Evolutionary conservation across 2,888 invertebrate species (phyloP).

Genomic region (Copidosoma aretas): DNA sequence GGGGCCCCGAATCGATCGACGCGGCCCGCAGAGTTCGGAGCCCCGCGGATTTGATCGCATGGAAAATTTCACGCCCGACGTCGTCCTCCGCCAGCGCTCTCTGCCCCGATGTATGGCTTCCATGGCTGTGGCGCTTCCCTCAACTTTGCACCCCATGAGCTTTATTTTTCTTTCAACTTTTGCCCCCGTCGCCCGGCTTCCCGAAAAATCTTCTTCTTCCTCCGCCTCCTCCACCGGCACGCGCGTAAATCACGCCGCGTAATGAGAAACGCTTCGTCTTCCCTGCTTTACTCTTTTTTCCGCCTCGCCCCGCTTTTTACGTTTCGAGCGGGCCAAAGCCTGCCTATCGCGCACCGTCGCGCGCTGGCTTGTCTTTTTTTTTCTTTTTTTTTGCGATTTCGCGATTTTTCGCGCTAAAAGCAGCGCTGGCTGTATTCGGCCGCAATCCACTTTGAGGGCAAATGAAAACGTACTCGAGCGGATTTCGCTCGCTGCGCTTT

Average conservation of each 20-base stretch:
- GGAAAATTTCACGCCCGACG: slow-evolving; percentile 13
- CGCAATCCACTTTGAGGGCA: slow-evolving; percentile 19
- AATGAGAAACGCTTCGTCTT: slow-evolving; percentile 62
- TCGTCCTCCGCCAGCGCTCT: slow-evolving; percentile 1
- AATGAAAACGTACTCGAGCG: slow-evolving; percentile 15
- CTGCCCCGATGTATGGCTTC: slow-evolving; percentile 12
- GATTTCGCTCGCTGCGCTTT: not conserved
- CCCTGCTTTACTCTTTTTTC: slow-evolving; percentile 28
- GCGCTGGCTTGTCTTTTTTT: slow-evolving; percentile 5
- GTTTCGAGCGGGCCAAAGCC: not conserved
- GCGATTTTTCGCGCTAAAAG: not conserved
- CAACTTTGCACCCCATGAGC: slow-evolving; percentile 61
- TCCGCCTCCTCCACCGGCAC: slow-evolving; percentile 49
- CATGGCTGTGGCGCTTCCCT: slow-evolving; percentile 32
- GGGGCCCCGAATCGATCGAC: no score
- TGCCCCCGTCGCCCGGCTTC: slow-evolving; percentile 45
- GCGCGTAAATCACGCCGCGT: slow-evolving; percentile 60
- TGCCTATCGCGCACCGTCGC: not conserved
- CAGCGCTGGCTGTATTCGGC: not conserved
- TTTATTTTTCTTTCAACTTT: slow-evolving; percentile 63
- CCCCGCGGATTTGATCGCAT: slow-evolving; percentile 9
- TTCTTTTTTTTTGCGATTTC: not conserved
- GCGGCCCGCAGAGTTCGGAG: no score
- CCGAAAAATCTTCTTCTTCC: slow-evolving; percentile 54
- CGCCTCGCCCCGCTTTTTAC: not conserved